Evolutionary conservation across 2,888 invertebrate species (phyloP).

Genomic region (Mesorhabditis belari): DNA sequence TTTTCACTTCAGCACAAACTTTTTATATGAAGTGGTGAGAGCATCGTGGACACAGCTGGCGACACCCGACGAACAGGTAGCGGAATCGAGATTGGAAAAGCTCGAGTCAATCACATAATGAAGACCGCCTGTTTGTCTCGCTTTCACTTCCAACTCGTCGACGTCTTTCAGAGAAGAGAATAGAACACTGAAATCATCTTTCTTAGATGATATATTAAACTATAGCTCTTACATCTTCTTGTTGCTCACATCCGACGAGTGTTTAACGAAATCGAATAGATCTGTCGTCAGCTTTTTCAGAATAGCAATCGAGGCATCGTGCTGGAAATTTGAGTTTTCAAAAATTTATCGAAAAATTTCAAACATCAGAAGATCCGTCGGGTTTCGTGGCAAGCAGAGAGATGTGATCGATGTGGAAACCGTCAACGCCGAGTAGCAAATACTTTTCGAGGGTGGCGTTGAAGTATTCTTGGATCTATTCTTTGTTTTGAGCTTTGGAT

Average conservation of each 20-base stretch:
- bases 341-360: not conserved
- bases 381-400: slow-evolving; percentile 24
- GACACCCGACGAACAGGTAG: slow-evolving; percentile 9
- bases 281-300: slow-evolving; percentile 21
- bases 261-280: slow-evolving; percentile 12
- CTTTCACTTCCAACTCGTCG: slow-evolving; percentile 25
- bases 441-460: slow-evolving; percentile 23
- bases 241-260: slow-evolving; percentile 12
- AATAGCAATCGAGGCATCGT: slow-evolving; percentile 17
- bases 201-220: not conserved
- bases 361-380: slow-evolving; percentile 23
- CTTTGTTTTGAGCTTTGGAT: not conserved
- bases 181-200: slow-evolving; percentile 21
- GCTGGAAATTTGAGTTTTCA: slow-evolving; percentile 18
- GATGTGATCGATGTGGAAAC: slow-evolving; percentile 40
- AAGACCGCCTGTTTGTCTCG: slow-evolving; percentile 24
- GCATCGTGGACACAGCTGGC: slow-evolving; percentile 21
- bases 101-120: slow-evolving; percentile 32
- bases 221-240: slow-evolving; percentile 36
- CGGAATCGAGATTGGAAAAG: slow-evolving; percentile 15
- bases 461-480: slow-evolving; percentile 1
- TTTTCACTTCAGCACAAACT: too few species aligned
- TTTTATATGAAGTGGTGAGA: slow-evolving; percentile 16
- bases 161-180: slow-evolving; percentile 34
- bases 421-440: slow-evolving; percentile 42